phyloP scores from a whole-genome alignment of 2,797 vertebrate genomes.

The Thalassophryne amazonica region DNA sequence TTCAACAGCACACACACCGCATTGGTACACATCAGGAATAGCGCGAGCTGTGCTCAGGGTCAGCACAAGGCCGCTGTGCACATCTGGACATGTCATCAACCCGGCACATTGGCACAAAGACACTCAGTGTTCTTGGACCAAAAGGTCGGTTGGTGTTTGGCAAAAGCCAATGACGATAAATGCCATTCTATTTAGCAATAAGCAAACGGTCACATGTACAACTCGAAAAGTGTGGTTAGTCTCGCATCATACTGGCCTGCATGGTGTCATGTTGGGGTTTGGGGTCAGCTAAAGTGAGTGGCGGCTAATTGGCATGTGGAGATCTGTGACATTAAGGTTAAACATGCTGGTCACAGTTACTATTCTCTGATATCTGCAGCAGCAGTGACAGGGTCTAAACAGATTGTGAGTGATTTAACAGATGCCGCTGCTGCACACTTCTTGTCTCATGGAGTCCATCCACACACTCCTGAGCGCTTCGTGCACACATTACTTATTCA shows the following conservation, averaged over 20 bases:
- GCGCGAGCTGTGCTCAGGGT: conserved; percentile 45
- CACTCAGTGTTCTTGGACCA: conserved; percentile 19
- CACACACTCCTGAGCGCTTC: neutral
- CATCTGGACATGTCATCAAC: conserved; percentile 79
- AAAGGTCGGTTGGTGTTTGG: neutral
- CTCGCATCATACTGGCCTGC: neutral
- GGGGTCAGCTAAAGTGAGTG: conserved; percentile 9
- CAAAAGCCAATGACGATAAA: conserved; percentile 10
- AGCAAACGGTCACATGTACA: neutral
- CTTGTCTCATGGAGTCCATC: neutral
- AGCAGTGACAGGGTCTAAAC: conserved; percentile 60
- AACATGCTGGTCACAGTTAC: conserved; percentile 58
- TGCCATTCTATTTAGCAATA: neutral
- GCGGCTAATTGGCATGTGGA: conserved; percentile 53
- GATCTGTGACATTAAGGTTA: conserved; percentile 58
- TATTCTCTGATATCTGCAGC: conserved; percentile 50
- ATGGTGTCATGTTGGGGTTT: neutral
- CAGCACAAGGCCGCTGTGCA: conserved; percentile 56
- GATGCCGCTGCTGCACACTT: conserved; percentile 43
- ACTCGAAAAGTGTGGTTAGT: neutral
- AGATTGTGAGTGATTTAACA: conserved; percentile 73
- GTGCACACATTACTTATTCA: neutral
- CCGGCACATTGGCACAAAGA: conserved; percentile 47
- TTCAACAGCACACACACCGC: conserved; percentile 26
- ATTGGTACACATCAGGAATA: conserved; percentile 43